Conservation (phyloP, 2,888 invertebrate species). For the Harpagoxenus sublaevis region DNA sequence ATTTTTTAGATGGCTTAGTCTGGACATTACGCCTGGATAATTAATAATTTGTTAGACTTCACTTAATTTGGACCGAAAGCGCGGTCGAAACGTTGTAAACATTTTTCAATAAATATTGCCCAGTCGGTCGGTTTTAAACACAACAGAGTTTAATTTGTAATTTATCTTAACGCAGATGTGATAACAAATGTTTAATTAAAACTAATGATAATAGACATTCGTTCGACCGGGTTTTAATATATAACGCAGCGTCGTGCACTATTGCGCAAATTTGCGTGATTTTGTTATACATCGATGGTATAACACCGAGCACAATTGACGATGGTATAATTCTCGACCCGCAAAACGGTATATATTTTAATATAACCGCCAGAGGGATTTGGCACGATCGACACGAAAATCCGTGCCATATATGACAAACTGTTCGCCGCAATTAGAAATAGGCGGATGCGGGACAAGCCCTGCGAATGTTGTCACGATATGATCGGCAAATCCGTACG, state of each 20-base stretch:
- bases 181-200: conserved; percentile 1
- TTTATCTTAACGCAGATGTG: not conserved
- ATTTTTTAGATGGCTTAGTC: too few relatives aligned
- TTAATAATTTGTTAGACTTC: too few relatives aligned
- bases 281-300: conserved; percentile 22
- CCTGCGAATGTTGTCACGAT: conserved; percentile 45
- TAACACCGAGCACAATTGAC: not conserved
- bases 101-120: too few relatives aligned
- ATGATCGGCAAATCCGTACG: not conserved
- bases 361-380: conserved; percentile 27
- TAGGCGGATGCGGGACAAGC: conserved; percentile 62
- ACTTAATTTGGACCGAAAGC: too few relatives aligned
- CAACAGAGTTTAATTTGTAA: not conserved
- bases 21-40: too few relatives aligned
- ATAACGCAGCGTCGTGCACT: not conserved
- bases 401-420: conserved; percentile 62
- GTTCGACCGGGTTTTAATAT: not conserved
- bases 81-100: too few relatives aligned
- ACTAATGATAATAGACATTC: not conserved
- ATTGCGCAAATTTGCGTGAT: conserved; percentile 9
- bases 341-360: conserved; percentile 39
- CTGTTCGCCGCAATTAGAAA: conserved; percentile 67
- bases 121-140: too few relatives aligned
- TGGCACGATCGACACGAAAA: conserved; percentile 41
- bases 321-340: conserved; percentile 33